Conservation (phyloP, 2,797 vertebrate species). For the Carduelis carduelis region DNA sequence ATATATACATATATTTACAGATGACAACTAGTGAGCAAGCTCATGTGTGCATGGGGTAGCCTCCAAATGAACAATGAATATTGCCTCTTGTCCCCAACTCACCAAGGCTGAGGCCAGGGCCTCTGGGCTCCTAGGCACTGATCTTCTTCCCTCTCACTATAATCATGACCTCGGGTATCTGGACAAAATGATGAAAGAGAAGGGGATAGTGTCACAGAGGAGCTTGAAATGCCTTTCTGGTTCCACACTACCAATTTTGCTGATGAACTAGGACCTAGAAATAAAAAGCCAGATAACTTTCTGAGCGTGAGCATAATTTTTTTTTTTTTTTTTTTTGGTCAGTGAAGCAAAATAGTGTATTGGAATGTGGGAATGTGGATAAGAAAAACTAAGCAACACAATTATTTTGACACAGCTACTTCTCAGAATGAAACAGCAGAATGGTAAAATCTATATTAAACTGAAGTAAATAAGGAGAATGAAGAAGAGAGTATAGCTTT, state of each 20-base stretch:
- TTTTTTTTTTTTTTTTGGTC: neutral
- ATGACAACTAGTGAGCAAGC: neutral
- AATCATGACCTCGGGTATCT: neutral
- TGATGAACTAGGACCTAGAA: neutral
- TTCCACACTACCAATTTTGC: neutral
- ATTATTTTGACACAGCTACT: neutral
- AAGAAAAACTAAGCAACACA: neutral
- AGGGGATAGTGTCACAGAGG: neutral
- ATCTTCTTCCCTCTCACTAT: fast-evolving
- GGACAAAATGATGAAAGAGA: neutral
- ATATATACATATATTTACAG: neutral
- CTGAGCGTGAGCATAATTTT: neutral
- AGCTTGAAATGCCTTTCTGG: neutral
- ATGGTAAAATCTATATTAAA: neutral
- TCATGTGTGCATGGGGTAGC: neutral
- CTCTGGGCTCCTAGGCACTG: neutral
- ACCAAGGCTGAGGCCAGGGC: neutral
- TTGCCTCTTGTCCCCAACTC: neutral
- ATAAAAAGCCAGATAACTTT: neutral
- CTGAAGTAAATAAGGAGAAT: neutral
- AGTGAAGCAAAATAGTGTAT: neutral
- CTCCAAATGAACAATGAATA: neutral
- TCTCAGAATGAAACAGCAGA: neutral
- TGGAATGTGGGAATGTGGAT: neutral
- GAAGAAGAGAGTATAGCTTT: neutral